Base-by-base conservation (phyloP, 2,888 invertebrate species). In the Parelbella ahira region DNA sequence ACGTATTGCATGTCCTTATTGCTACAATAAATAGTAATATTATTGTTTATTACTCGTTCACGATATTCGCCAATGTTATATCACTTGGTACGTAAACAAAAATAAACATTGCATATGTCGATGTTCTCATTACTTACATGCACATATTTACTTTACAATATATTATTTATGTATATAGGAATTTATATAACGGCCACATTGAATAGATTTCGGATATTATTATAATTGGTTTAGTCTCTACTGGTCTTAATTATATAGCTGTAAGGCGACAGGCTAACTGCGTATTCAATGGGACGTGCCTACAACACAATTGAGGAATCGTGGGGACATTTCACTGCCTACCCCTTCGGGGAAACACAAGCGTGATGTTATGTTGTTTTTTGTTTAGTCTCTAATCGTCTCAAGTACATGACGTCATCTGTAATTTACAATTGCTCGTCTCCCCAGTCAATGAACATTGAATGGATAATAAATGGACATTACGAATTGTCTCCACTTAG, bases 391-490 rank as follows among this genome's bases (percentile, higher is more conserved):
- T 20, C 9, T 8, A 25, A 25, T 27, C 33, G 27, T 24, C 18
- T 24, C n/a, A n/a, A 19, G 9, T n/a, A 6, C 11, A 30, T 49
- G 48, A 48, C 50, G 47, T 45, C 30, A 45, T 25, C 30, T 28
- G 12, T 18, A 46, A 52, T 48, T 48, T 52, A 42, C 45, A 45
- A 48, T 47, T 37, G 37, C 36, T 27, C 28, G 37, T 39, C 9
- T 39, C 32, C 39, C 32, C 44, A 44, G 32, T 49, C 43, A 52
- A 53, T 51, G 49, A 37, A 47, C 32, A 36, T 38, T 47, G 48
- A 50, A 50, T 45, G 48, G 50, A 49, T n/a, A n/a, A n/a, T n/a
- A n/a, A 50, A 55, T 51, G 53, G 55, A 55, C 52, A 51, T 48
- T 47, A 42, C 47, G 48, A 50, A 41, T 37, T 44, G 49, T 46